phyloP scores from a whole-genome alignment of 2,797 vertebrate genomes.

The Silurus aristotelis region DNA sequence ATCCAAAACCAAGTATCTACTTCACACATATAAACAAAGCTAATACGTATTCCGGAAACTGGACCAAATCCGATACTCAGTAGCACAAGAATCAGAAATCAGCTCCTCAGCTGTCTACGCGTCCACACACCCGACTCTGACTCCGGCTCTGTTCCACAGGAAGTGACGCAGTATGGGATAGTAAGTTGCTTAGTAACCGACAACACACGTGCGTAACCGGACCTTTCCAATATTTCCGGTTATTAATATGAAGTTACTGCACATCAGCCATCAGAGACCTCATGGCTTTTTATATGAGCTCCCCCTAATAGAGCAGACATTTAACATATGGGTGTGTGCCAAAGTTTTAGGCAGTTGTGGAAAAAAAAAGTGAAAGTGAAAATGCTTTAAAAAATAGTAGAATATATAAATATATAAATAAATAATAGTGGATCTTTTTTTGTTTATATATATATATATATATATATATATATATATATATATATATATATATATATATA shows the following conservation, averaged over 20 bases:
- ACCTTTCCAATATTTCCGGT: not conserved
- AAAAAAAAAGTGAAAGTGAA: too few species aligned
- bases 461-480: too few species aligned
- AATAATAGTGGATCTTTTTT: not conserved
- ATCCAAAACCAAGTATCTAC: not conserved
- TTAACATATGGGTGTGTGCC: too few species aligned
- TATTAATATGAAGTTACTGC: not conserved
- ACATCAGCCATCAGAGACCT: not conserved
- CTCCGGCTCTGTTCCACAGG: conserved; percentile 59
- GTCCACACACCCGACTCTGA: conserved; percentile 38
- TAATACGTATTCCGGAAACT: too few species aligned
- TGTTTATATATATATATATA: too few species aligned
- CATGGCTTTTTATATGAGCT: too few species aligned
- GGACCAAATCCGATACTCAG: not conserved
- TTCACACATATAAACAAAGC: not conserved
- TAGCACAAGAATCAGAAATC: not conserved
- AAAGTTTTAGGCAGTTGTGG: too few species aligned
- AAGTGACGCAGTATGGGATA: conserved; percentile 70
- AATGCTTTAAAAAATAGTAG: too few species aligned
- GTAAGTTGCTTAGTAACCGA: conserved; percentile 59
- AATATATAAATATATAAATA: not conserved
- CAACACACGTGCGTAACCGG: conserved; percentile 41
- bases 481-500: too few species aligned
- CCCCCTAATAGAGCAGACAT: too few species aligned
- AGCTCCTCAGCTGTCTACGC: conserved; percentile 48